Conservation (phyloP, 2,888 invertebrate species). For the Scaptomyza tumidula region DNA sequence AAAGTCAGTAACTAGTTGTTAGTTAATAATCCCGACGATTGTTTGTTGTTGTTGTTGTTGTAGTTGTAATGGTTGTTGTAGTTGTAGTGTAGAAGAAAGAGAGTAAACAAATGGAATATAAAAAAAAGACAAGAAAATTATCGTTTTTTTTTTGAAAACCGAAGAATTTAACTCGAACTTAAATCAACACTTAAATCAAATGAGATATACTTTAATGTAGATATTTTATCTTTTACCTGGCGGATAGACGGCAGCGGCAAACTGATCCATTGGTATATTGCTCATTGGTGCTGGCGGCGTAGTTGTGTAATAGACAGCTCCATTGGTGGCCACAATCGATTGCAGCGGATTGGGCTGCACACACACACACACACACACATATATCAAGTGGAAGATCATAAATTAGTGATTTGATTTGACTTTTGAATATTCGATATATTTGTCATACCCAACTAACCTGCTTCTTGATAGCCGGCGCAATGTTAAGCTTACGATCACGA, state of each 20-base stretch:
- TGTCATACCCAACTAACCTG: conserved; percentile 86
- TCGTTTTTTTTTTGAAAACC: conserved; percentile 46
- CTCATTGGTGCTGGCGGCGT: conserved; percentile 85
- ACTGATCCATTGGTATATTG: conserved; percentile 85
- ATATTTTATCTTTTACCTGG: conserved; percentile 78
- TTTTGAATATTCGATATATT: not conserved
- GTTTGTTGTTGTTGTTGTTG: conserved; percentile 26
- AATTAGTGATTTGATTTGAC: not conserved
- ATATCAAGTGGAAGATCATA: too few species aligned
- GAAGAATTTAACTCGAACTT: conserved; percentile 26
- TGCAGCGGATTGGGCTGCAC: conserved; percentile 68
- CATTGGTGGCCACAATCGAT: conserved; percentile 85
- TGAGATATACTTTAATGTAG: not conserved
- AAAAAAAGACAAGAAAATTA: conserved; percentile 52
- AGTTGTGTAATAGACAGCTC: conserved; percentile 85
- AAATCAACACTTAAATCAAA: not conserved
- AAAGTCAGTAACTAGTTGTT: conserved; percentile 81
- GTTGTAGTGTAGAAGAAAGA: conserved; percentile 42
- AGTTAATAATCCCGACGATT: conserved; percentile 67
- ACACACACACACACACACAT: too few species aligned
- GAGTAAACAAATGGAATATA: conserved; percentile 67
- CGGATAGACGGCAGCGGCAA: conserved; percentile 85
- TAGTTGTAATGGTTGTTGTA: conserved; percentile 40
- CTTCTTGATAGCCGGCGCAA: conserved; percentile 94
- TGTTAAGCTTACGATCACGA: conserved; percentile 92